phyloP scores from a whole-genome alignment of 2,113 vertebrate genomes.

The Mormyrus iriodes region DNA sequence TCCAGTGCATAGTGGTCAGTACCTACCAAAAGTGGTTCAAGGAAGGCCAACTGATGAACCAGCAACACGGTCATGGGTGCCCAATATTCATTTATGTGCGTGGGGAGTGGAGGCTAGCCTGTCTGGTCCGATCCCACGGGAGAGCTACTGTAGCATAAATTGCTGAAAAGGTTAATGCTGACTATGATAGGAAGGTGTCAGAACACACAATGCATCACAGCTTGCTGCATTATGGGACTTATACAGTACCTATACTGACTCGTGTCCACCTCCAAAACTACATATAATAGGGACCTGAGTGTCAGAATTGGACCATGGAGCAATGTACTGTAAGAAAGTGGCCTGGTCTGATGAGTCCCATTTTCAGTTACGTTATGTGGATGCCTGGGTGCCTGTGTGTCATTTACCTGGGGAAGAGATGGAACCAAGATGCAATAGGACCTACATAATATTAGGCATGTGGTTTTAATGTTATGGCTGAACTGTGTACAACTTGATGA shows the following conservation, averaged over 20 bases:
- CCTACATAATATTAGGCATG: background rate
- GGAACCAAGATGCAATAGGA: background rate
- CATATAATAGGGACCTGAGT: background rate
- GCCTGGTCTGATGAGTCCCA: background rate
- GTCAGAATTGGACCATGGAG: background rate
- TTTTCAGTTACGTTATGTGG: background rate
- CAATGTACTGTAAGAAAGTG: background rate
- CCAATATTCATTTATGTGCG: background rate
- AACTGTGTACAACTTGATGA: background rate
- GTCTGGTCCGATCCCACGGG: background rate
- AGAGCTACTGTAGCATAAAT: background rate
- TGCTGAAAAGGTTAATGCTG: background rate
- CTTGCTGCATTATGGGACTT: background rate
- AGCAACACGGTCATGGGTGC: background rate
- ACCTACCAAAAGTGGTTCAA: background rate
- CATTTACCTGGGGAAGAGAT: background rate
- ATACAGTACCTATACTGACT: background rate
- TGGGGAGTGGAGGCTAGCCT: background rate
- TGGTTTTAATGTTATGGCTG: background rate
- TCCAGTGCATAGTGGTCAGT: background rate
- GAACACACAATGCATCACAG: background rate
- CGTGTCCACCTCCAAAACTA: background rate
- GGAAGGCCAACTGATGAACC: background rate
- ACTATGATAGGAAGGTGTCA: background rate
- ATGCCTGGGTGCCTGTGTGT: background rate